Base-by-base conservation (phyloP, 2,113 vertebrate species). In the Bujurquina vittata region DNA sequence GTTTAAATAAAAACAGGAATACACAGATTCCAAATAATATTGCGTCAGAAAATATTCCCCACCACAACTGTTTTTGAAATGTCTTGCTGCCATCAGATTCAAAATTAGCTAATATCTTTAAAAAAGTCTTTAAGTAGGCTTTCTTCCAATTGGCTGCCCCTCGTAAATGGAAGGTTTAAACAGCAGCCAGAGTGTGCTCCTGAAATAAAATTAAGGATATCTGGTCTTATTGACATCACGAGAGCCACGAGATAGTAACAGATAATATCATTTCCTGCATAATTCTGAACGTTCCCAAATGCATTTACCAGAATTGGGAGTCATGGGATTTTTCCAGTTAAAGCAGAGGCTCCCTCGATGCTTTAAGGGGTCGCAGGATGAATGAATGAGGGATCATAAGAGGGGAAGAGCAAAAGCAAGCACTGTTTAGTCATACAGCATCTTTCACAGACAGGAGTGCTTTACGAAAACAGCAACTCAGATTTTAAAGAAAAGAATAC, bases 351-450 rank as follows among this genome's bases (percentile, higher is more conserved):
- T 40, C 37, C 37, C 11, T 40, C 37, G 3, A 40, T 40, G 37
- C 37, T 10, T 40, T 40, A 10, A 40, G 37, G 37, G 10, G 37
- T 40, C 3, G 3, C 8, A 40, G 11, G 37, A 12, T 40, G 37
- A 40, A 40, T 9, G 8, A 12, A 10, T 11, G 37, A 40, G 37
- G 37, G 37, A 3, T 40, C 10, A 12, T 40, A 11, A 40, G 37
- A 40, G 10, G 37, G 3, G 37, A 10, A 3, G 11, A 40, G 37
- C 8, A 11, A 46, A 0, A 2, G 14, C 37, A 6, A 46, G 1
- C 37, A 26, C 43, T 10, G 6, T 7, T 33, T 31, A 5, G 5
- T 31, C 7, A 33, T 7, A 5, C 6, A 7, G 33, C 33, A 33
- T 6, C 7, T 33, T 33, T 33, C 33, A 33, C 33, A 7, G 5